Base-by-base conservation (phyloP, 2,797 vertebrate genomes). In the Ptychobarbus kaznakovi region DNA sequence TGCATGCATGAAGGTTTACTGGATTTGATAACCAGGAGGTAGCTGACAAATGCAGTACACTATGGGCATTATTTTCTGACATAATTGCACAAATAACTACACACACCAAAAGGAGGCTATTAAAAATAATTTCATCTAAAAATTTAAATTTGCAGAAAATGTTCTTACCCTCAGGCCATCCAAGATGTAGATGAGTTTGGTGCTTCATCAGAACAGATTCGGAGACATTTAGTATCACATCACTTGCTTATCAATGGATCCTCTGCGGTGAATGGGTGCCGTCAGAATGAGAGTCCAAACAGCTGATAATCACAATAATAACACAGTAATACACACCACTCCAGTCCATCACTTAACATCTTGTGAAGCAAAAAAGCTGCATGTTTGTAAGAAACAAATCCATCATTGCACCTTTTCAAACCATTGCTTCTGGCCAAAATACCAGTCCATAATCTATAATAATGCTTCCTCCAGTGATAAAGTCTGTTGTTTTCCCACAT, bases 1-100 rank as follows among this genome's bases (percentile, higher is more conserved):
- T 58, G n/a, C 56, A 58, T n/a, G 56, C 16, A 63, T 63, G 15
- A 13, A 72, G n/a, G 16, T 73, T 32, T 28, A 13, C 40, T 38
- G 22, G 8, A 32, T 32, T 22, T 32, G 16, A 81, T 56, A 58
- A 56, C n/a, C 15, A 28, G 15, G 35, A 28, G 10, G 11, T 32
- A 73, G 15, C 49, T 72, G 49, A 56, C 8, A 79, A 79, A 58
- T 28, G 25, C 32, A 81, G 22, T 53, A 25, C 46, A 81, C 22
- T 20, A 22, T 61, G 38, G 22, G 22, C 12, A 44, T 68, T 15
- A 25, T 15, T 58, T 58, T 58, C 56, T 58, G 56, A 58, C 63
- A 32, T 16, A 65, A 32, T 32, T 65, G 63, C 63, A 65, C 28
- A 65, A 32, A 65, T 32, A 16, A 15, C 63, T 65, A 32, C 13